Evolutionary conservation across 2,797 vertebrate genomes (phyloP).

Genomic region (Strix occidentalis): DNA sequence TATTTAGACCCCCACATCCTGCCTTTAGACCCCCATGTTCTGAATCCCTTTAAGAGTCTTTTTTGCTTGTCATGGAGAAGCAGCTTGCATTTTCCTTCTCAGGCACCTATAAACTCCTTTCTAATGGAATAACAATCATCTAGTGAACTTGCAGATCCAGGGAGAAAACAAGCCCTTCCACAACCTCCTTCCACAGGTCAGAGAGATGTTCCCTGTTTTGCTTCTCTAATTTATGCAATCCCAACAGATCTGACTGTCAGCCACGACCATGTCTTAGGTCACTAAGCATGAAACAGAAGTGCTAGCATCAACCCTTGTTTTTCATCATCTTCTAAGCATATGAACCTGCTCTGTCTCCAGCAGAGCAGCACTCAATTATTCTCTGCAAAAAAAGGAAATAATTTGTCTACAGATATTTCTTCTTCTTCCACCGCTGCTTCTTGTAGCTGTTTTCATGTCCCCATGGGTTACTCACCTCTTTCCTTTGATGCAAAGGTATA

Average conservation of each 20-base stretch:
- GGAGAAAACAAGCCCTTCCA: neutral
- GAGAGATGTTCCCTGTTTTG: neutral
- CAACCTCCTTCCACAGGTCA: neutral
- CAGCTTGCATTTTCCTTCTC: neutral
- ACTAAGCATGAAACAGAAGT: neutral
- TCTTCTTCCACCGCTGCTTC: neutral
- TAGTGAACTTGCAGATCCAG: neutral
- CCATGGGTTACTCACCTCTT: neutral
- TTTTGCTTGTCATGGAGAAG: neutral
- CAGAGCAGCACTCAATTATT: neutral
- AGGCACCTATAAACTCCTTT: neutral
- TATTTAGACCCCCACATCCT: neutral
- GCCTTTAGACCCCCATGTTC: neutral
- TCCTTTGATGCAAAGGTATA: neutral
- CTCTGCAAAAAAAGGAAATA: neutral
- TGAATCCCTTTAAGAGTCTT: neutral
- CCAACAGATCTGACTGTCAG: neutral
- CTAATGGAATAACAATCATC: neutral
- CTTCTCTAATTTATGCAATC: neutral
- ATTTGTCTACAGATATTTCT: neutral
- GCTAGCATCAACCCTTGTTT: neutral
- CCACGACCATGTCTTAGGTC: neutral
- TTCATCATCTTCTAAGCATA: neutral
- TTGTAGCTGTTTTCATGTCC: neutral
- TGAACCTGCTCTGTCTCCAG: neutral